These are phyloP conservation scores for Periphyllus acericola DNA, from an alignment of 2,888 invertebrate species.

Conservation along the genomic window DNA sequence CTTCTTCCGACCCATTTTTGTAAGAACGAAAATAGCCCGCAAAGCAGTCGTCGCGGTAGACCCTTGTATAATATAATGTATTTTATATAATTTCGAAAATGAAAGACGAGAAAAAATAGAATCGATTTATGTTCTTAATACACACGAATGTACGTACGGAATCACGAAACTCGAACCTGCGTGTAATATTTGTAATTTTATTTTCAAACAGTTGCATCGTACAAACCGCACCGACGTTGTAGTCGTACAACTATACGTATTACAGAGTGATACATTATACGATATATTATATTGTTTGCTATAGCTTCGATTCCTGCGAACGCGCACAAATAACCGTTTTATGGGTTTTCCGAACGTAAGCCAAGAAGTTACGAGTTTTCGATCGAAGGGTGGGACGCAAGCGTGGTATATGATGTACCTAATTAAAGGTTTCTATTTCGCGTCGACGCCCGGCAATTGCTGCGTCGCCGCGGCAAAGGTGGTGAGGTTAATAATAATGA, in stretches of 20 bases:
- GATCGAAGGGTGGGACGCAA: conserved; percentile 21
- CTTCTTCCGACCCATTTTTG: not conserved
- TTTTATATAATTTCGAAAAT: too few species aligned
- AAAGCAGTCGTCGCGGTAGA: too few species aligned
- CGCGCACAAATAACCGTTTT: conserved; percentile 43
- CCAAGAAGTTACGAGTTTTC: conserved; percentile 26
- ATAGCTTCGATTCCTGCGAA: not conserved
- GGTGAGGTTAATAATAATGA: conserved; percentile 41
- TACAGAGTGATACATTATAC: too few species aligned
- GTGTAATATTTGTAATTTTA: too few species aligned
- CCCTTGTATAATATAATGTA: too few species aligned
- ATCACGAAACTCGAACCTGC: too few species aligned
- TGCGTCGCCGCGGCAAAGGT: not conserved
- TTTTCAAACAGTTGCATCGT: not conserved
- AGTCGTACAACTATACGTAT: not conserved
- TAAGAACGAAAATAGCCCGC: too few species aligned
- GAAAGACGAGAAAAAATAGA: too few species aligned
- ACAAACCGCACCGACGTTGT: not conserved
- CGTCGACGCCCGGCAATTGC: conserved; percentile 45
- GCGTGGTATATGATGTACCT: not conserved
- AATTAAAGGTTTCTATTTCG: conserved; percentile 59
- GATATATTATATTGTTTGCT: too few species aligned
- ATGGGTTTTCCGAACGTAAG: conserved; percentile 27
- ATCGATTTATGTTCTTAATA: too few species aligned
- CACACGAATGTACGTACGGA: too few species aligned